Evolutionary conservation across 2,113 vertebrate species (phyloP).

Genomic region (Eptesicus fuscus): DNA sequence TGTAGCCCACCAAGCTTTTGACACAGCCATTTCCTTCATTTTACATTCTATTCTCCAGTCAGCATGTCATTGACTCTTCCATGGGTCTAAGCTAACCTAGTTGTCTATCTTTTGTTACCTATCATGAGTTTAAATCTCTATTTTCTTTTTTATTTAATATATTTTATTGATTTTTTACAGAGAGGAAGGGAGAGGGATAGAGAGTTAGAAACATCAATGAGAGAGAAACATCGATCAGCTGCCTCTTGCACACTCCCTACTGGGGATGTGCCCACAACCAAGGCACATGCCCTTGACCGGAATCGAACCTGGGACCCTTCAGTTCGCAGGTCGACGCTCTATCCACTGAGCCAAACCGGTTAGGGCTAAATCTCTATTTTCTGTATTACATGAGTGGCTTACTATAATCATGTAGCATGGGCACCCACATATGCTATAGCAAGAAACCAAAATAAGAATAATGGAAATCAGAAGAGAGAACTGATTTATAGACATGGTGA

Average conservation of each 20-base stretch:
- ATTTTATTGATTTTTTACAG: too few relatives aligned
- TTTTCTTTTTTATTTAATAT: too few relatives aligned
- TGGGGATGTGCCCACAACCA: too few relatives aligned
- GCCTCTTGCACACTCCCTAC: too few relatives aligned
- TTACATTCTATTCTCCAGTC: neutral
- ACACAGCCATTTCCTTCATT: neutral
- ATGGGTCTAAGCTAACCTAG: neutral
- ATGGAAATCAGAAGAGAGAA: neutral
- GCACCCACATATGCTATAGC: neutral
- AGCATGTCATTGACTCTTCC: neutral
- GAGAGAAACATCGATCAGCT: too few relatives aligned
- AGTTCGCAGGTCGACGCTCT: too few relatives aligned
- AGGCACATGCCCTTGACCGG: too few relatives aligned
- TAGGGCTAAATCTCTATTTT: neutral
- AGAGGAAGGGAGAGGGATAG: too few relatives aligned
- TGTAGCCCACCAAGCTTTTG: neutral
- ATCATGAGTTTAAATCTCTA: neutral
- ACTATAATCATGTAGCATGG: neutral
- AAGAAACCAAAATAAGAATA: neutral
- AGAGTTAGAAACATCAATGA: too few relatives aligned
- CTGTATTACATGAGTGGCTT: neutral
- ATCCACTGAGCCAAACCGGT: too few relatives aligned
- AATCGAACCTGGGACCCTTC: too few relatives aligned
- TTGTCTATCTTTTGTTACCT: neutral
- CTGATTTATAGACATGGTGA: neutral